These are phyloP conservation scores for Drosophila trapezifrons DNA, from an alignment of 1,140 invertebrate species.

Conservation along the genomic window DNA sequence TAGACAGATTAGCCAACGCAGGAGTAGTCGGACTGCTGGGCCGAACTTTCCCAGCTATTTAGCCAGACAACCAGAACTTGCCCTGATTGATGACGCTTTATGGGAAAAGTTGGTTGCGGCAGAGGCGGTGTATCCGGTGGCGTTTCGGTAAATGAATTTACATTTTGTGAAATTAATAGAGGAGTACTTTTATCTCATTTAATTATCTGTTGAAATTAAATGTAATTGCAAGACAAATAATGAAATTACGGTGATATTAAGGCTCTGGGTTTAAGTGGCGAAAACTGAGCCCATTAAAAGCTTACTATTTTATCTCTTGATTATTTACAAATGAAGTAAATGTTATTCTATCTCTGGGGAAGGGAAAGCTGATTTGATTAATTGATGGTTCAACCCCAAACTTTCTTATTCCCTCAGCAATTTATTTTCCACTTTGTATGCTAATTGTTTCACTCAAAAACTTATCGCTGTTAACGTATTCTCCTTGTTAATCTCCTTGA, in stretches of 20 bases:
- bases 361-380: not conserved
- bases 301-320: not conserved
- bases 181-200: constrained; percentile 9
- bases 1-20: constrained; percentile 28
- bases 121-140: constrained; percentile 9
- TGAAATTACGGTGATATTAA: not conserved
- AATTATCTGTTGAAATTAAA: not conserved
- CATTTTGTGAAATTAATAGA: constrained; percentile 9
- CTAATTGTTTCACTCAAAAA: not conserved
- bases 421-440: not conserved
- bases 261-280: not conserved
- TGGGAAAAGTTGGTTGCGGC: constrained; percentile 9
- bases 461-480: not conserved
- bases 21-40: not conserved
- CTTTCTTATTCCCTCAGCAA: not conserved
- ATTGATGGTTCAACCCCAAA: not conserved
- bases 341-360: no score
- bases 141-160: constrained; percentile 28
- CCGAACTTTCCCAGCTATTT: constrained; percentile 28
- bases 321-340: not conserved
- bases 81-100: constrained; percentile 32
- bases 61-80: constrained; percentile 17
- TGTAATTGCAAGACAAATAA: constrained; percentile 7
- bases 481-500: not conserved
- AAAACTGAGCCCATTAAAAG: not conserved